Conservation (phyloP, 2,888 invertebrate species). For the Latheticus oryzae region DNA sequence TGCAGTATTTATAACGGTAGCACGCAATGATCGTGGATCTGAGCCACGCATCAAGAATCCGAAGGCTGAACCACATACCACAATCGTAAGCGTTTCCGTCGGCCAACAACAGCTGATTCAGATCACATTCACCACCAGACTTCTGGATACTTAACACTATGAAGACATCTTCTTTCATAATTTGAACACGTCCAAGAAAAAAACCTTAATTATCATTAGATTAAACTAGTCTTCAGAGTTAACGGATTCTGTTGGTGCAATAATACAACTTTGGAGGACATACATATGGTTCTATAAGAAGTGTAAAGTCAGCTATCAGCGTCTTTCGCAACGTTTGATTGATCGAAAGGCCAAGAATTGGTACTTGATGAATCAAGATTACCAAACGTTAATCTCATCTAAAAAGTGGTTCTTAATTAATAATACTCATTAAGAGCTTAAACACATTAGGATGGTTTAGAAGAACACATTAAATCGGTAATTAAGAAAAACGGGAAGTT, state of each 20-base stretch:
- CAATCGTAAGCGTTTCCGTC: conserved; percentile 36
- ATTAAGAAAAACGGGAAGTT: conserved; percentile 23
- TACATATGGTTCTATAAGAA: too few relatives aligned
- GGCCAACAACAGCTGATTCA: conserved; percentile 29
- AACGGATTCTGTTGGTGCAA: too few relatives aligned
- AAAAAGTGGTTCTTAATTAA: conserved; percentile 27
- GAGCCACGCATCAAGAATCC: conserved; percentile 50
- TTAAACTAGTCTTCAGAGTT: too few relatives aligned
- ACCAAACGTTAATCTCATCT: too few relatives aligned
- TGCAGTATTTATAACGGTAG: conserved; percentile 41
- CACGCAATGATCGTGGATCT: conserved; percentile 45
- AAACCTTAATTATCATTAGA: too few relatives aligned
- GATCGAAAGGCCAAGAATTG: conserved; percentile 3
- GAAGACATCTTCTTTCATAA: too few relatives aligned
- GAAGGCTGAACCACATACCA: conserved; percentile 51
- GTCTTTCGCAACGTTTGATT: too few relatives aligned
- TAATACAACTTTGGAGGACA: too few relatives aligned
- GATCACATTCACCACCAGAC: conserved; percentile 33
- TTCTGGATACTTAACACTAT: too few relatives aligned
- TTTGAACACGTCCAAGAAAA: too few relatives aligned
- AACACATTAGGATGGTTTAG: conserved; percentile 2
- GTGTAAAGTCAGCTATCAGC: too few relatives aligned
- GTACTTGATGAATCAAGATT: conserved; percentile 13
- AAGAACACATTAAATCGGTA: conserved; percentile 4
- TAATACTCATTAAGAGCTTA: conserved; percentile 13